Evolutionary conservation across 2,888 invertebrate species (phyloP), one percentile per base, ranked within the genome.

Genomic region (Lycaena phlaeas): DNA sequence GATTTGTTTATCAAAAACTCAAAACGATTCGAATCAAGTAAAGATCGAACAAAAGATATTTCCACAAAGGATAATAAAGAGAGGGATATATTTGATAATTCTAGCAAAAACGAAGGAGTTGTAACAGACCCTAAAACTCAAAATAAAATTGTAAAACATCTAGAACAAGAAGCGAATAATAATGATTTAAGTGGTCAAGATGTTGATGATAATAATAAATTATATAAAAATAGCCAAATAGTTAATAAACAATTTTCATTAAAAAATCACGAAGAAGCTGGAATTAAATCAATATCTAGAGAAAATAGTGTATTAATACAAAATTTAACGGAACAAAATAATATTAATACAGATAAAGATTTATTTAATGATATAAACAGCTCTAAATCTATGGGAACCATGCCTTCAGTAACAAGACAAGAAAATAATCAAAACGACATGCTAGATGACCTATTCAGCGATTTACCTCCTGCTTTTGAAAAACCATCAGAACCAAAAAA

Each of bases 401-500:
- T 34, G 11, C 2, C 12, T 34, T 14, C 34, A 2, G 6, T 7
- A 18, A 11, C 9, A 18, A 34, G 22, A 22, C 18, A 10, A 17
- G 9, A 34, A n/a, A 1, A 34, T 18, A 37, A 10, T 27, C 18
- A 31, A 17, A n/a, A 29, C 29, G 42, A 41, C 10, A 37, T 38
- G 40, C 45, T 49, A 15, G 40, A 14, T 17, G 65, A 71, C 27
- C 65, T 79, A 40, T 59, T 78, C 40, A 60, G 55, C 27, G 60
- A 64, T 18, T 65, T 71, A 51, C 82, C 82, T 1, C 82, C 82
- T 0, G 63, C 43, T 10, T 82, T 84, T 44, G 73, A 81, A 52
- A 79, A 76, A 57, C 64, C 70, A 0, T 70, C 66, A 44, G 81
- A 82, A 52, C 62, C 70, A 0, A 82, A 84, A 46, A 72, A 57